phyloP scores from a whole-genome alignment of 2,113 vertebrate genomes.

The Thryonomys swinderianus region DNA sequence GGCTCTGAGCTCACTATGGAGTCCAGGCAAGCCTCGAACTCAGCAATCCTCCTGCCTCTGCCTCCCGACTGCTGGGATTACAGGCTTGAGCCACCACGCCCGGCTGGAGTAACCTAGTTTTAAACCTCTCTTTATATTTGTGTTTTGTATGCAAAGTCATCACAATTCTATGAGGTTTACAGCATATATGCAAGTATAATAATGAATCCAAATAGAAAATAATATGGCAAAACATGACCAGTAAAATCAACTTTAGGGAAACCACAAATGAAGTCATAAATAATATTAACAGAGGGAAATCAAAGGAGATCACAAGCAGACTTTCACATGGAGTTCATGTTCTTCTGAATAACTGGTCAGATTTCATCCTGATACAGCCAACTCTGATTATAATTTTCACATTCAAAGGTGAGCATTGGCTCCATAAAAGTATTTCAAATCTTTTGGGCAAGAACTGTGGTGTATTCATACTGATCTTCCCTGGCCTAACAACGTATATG shows the following conservation, averaged over 20 bases:
- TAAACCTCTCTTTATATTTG: neutral
- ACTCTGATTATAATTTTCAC: neutral
- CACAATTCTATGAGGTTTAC: neutral
- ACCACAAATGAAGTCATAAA: neutral
- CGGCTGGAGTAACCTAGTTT: neutral
- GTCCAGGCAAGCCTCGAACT: too few species aligned
- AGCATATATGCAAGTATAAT: neutral
- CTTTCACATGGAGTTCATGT: neutral
- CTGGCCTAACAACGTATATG: neutral
- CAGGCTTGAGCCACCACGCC: too few species aligned
- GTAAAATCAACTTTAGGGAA: neutral
- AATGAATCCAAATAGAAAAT: neutral
- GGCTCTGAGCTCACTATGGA: too few species aligned
- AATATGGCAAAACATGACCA: neutral
- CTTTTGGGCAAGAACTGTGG: neutral
- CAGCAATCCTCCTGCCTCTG: too few species aligned
- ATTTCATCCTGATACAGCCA: neutral
- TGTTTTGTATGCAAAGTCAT: neutral
- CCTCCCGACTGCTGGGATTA: too few species aligned
- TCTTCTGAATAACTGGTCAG: neutral
- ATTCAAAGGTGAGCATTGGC: neutral
- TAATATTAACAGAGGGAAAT: neutral
- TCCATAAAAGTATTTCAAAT: neutral
- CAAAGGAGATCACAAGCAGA: neutral
- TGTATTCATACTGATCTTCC: neutral